Conservation (phyloP, 2,113 vertebrate species). For the Plotosus lineatus region DNA sequence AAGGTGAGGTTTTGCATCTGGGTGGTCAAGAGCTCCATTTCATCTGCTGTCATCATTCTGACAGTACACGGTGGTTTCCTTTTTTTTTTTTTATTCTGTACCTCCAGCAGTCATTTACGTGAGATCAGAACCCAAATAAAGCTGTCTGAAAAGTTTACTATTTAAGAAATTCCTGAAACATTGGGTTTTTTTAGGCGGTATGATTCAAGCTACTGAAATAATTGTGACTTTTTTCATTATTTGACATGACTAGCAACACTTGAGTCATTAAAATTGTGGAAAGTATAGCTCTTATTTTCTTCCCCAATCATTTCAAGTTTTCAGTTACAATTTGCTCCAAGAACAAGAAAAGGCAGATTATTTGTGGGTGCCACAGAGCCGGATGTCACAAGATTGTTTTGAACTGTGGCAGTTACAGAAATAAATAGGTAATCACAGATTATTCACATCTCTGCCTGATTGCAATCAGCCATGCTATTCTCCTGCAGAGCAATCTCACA, state of each 20-base stretch:
- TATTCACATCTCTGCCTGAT: conserved; percentile 65
- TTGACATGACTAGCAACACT: background rate
- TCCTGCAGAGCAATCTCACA: conserved; percentile 57
- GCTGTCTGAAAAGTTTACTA: background rate
- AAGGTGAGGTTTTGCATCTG: background rate
- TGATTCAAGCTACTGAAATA: conserved; percentile 2
- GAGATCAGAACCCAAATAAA: background rate
- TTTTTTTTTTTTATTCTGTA: background rate
- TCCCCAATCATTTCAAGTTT: conserved; percentile 7
- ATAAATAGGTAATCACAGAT: conserved; percentile 58
- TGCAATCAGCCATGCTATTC: conserved; percentile 61
- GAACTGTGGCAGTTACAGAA: conserved; percentile 29
- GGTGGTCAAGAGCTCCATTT: conserved; percentile 23
- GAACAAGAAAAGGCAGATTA: background rate
- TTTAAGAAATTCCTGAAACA: background rate
- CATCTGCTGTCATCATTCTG: background rate
- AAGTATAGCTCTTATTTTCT: background rate
- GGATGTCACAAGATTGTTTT: conserved; percentile 26
- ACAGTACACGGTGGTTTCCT: background rate
- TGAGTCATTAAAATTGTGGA: conserved; percentile 22
- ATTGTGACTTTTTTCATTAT: conserved; percentile 8
- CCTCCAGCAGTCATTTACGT: background rate
- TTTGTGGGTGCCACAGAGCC: conserved; percentile 22
- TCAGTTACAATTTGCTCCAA: background rate
- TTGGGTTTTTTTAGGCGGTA: background rate